Base-by-base conservation (phyloP, 23 tunicate species). In the Styela plicata region DNA sequence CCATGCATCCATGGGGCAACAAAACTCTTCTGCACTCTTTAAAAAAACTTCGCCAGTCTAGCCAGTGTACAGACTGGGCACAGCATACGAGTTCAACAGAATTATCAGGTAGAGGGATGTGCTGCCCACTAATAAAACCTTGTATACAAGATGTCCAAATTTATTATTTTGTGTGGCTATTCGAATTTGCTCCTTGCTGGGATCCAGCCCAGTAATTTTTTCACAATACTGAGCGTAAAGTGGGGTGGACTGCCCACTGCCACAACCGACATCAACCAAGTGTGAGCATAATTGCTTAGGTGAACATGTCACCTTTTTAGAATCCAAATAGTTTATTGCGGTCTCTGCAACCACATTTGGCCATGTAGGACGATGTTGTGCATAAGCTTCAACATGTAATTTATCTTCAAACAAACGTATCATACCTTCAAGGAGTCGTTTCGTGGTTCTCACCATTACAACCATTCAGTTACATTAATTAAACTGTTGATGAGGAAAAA, bases 211-310 rank as follows among this genome's bases (percentile, higher is more conserved):
- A 0, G 73, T 35, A 30, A 86, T 86, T 63, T 80, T 71, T 3
- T 86, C 35, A 73, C 84, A 86, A 34, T 78, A 80, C 22, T 79
- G 73, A 13, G 74, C 79, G 61, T 82, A 86, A 28, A 86, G 57
- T 30, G 34, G 69, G 18, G 85, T 66, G 2, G 90, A 80, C 62
- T 86, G 90, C 2, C 90, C 90, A 70, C 80, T 86, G 29, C 90
- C 90, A 70, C 85, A 86, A 24, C 90, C 90, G 0, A 86, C 90
- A 63, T 86, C 90, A 3, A 86, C 85, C 83, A 85, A 29, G 19
- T 75, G 66, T 13, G 66, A 17, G 27, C 64, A 83, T 17, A 52
- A 52, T 69, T 36, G 78, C 26, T 1, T 22, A 20, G 62, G 26
- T 19, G 3, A 10, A 17, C 5, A n/a, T 2, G 7, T 71, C 35